Evolutionary conservation across 2,888 invertebrate genomes (phyloP), one percentile per base, ranked within the genome.

Genomic region (Frankliniella fusca): DNA sequence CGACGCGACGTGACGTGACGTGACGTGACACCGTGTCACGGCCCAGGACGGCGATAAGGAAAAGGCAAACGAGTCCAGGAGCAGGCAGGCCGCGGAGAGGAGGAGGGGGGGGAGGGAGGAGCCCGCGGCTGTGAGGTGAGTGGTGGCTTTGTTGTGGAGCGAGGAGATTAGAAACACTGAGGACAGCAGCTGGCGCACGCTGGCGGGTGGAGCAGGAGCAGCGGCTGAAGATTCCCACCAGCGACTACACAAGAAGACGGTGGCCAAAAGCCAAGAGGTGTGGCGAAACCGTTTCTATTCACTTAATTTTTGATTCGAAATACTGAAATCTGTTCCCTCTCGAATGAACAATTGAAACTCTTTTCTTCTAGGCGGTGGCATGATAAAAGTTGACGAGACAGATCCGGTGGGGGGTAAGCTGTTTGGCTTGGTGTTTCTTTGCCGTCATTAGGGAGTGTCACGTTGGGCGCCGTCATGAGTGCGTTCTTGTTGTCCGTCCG

Each of bases 331-430:
- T n/a, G 10, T n/a, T 61, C 15, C 15, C 12, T 11, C 61, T 20
- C 20, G 61, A 9, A 18, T 15, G 2, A 54, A 18, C 1, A 12
- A 12, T 38, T 3, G 5, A 38, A 38, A 38, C 38, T 38, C 2
- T 81, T 18, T 2, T 81, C 11, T 81, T 81, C 28, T 23, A 88
- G 84, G 86, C 88, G 82, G 80, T 87, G 90, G 90, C 86, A 95
- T 96, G 95, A 95, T 96, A 89, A 94, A 94, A 89, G 96, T 96
- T 83, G 96, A 96, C 89, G 96, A 96, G 88, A 93, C 93, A 85
- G 96, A 96, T 89, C 96, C 96, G 85, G 93, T 95, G 86, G 95
- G 95, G 90, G 95, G 96, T 96, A 91, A 93, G 93, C 82, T 81
- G 82, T 28, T 80, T 82, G 82, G 83, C 81, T 50, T 84, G 83